Conservation (phyloP, 2,113 vertebrate species). For the Elanus axillaris region DNA sequence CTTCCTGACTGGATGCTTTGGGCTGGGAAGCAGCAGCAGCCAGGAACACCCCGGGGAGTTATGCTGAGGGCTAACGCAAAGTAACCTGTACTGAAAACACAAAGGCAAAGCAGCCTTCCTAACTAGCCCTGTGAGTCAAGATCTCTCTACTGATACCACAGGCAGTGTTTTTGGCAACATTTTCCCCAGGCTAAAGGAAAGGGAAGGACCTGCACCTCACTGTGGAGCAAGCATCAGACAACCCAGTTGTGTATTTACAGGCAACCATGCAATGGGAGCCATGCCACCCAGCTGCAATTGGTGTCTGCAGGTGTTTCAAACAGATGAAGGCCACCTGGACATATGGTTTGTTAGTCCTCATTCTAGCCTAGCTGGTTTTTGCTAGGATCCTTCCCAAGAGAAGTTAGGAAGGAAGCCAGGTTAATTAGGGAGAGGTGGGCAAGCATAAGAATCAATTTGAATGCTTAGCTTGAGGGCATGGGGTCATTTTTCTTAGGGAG, state of each 20-base stretch:
- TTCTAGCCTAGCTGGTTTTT: background rate
- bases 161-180: background rate
- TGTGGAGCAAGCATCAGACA: background rate
- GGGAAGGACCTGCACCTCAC: background rate
- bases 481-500: background rate
- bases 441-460: background rate
- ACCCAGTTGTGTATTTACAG: fast-evolving
- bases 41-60: background rate
- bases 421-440: background rate
- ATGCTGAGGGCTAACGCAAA: background rate
- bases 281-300: background rate
- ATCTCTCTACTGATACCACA: background rate
- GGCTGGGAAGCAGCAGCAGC: background rate
- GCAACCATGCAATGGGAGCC: background rate
- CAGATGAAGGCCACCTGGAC: background rate
- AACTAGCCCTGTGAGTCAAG: background rate
- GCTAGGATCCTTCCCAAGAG: background rate
- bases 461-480: background rate
- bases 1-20: background rate
- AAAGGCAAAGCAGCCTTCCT: background rate
- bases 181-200: background rate
- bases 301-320: background rate
- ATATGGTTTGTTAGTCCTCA: background rate
- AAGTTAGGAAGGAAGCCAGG: background rate
- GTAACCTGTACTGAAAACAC: background rate